Conservation (phyloP, 2,888 invertebrate species). For the Lasioglossum oenotherae region DNA sequence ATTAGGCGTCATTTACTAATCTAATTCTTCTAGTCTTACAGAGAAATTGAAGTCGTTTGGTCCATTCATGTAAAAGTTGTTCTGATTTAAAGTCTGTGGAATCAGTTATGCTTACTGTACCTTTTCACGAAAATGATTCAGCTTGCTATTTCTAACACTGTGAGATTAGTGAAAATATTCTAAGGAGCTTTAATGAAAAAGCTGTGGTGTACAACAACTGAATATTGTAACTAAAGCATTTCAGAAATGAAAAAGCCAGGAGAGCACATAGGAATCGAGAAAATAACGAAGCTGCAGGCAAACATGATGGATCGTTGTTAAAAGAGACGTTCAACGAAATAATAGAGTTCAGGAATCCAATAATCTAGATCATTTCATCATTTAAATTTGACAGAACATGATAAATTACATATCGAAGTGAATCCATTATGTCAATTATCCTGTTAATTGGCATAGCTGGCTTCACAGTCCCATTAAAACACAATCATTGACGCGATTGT, state of each 20-base stretch:
- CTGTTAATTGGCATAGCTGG: not conserved
- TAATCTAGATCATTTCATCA: not conserved
- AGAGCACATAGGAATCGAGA: not conserved
- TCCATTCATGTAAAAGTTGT: too few relatives aligned
- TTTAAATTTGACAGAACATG: not conserved
- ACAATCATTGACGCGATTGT: not conserved
- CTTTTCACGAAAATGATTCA: too few relatives aligned
- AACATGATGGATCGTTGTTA: not conserved
- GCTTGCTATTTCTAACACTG: too few relatives aligned
- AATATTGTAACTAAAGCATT: not conserved
- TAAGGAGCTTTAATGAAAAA: not conserved
- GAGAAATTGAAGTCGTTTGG: too few relatives aligned
- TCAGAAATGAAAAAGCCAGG: not conserved
- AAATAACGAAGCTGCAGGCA: not conserved
- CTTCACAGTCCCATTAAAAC: not conserved
- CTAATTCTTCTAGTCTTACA: too few relatives aligned
- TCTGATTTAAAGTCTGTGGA: too few relatives aligned
- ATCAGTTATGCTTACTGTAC: not conserved
- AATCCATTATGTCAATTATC: not conserved
- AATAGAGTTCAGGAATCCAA: not conserved
- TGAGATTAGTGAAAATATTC: too few relatives aligned
- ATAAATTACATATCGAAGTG: not conserved
- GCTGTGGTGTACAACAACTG: not conserved
- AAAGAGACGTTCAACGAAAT: not conserved
- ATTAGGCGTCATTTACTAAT: too few relatives aligned